phyloP scores from a whole-genome alignment of 1,140 invertebrate species.

The Radopholus similis region DNA sequence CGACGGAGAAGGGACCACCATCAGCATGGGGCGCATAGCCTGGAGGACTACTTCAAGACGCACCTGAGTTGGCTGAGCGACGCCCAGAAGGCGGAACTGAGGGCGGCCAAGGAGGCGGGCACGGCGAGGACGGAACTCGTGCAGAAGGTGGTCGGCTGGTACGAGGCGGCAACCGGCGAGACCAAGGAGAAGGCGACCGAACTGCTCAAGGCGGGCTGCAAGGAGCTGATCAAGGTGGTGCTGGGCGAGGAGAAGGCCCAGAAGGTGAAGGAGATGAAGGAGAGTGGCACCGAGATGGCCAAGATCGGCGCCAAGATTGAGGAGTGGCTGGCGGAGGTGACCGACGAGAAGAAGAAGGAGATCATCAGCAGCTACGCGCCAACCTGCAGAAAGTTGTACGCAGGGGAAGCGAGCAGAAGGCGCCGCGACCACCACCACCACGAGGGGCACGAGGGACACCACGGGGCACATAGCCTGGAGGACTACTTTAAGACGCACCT shows the following conservation, averaged over 20 bases:
- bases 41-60: slow-evolving; percentile 42
- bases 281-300: slow-evolving; percentile 23
- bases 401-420: neutral
- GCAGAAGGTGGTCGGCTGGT: slow-evolving; percentile 39
- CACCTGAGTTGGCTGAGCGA: slow-evolving; percentile 42
- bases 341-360: slow-evolving; percentile 28
- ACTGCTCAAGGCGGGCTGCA: slow-evolving; percentile 32
- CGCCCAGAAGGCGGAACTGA: slow-evolving; percentile 25
- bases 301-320: slow-evolving; percentile 31
- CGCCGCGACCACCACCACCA: neutral
- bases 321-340: slow-evolving; percentile 13
- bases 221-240: slow-evolving; percentile 11
- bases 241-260: slow-evolving; percentile 23
- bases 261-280: slow-evolving; percentile 37
- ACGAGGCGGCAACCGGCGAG: slow-evolving; percentile 32
- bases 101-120: slow-evolving; percentile 33
- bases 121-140: slow-evolving; percentile 30
- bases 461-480: slow-evolving; percentile 29
- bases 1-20: slow-evolving; percentile 7
- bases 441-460: slow-evolving; percentile 1
- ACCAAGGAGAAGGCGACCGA: slow-evolving; percentile 31
- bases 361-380: slow-evolving; percentile 10
- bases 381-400: slow-evolving; percentile 15
- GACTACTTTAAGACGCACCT: slow-evolving; percentile 41
- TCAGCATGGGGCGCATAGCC: slow-evolving; percentile 29